Evolutionary conservation across 2,888 invertebrate genomes (phyloP).

Genomic region (Lasioglossum villosulum): DNA sequence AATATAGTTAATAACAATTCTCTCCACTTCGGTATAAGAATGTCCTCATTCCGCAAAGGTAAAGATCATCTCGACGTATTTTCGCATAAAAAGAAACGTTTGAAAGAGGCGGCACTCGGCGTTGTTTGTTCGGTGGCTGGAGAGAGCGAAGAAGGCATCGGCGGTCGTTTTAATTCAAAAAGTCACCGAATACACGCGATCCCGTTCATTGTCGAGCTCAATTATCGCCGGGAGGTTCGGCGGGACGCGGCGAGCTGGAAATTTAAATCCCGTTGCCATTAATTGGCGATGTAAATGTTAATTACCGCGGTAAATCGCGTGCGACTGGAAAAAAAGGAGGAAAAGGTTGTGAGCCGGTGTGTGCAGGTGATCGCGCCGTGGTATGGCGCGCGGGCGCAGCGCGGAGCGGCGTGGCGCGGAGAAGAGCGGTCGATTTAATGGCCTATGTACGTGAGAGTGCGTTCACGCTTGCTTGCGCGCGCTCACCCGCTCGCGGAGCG

Average conservation of each 20-base stretch:
- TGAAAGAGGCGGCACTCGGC: not conserved
- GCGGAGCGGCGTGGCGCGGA: not conserved
- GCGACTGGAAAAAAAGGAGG: slow-evolving; percentile 11
- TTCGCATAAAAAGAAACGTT: not conserved
- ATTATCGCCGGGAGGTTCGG: slow-evolving; percentile 24
- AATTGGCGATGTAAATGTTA: slow-evolving; percentile 50
- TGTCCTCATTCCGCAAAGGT: no score
- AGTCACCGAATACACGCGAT: slow-evolving; percentile 14
- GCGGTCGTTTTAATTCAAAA: not conserved
- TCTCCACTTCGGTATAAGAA: no score
- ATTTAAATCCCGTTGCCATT: slow-evolving; percentile 44
- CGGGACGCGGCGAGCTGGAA: slow-evolving; percentile 26
- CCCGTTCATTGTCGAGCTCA: slow-evolving; percentile 7
- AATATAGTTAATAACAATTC: not conserved
- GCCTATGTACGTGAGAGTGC: slow-evolving; percentile 12
- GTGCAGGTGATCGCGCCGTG: slow-evolving; percentile 24
- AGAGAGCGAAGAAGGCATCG: slow-evolving; percentile 1
- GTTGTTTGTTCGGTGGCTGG: not conserved
- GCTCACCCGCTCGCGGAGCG: slow-evolving; percentile 1
- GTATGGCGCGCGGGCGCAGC: not conserved
- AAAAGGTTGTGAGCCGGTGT: slow-evolving; percentile 6
- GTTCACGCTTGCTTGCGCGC: slow-evolving; percentile 15
- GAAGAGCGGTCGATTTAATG: slow-evolving; percentile 32
- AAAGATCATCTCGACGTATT: not conserved
- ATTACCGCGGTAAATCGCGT: slow-evolving; percentile 51